Base-by-base conservation (phyloP, 2,888 invertebrate species). In the Margaritifera margaritifera region DNA sequence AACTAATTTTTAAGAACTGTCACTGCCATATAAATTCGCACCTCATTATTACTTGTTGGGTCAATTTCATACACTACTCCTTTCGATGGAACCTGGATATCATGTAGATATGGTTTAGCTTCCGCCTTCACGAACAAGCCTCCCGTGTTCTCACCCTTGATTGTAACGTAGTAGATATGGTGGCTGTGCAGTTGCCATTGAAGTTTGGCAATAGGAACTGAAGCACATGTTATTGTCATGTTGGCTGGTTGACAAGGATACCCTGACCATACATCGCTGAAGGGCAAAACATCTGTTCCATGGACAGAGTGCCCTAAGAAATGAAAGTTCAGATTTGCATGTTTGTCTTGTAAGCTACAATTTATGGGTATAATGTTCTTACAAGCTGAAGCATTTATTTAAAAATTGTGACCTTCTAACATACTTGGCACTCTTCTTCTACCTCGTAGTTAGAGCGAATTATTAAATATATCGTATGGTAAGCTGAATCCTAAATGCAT, bases 51-150 rank as follows among this genome's bases (percentile, higher is more conserved):
- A 59, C 11, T 27, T 59, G 27, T 18, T 1, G 25, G 50, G 2
- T 51, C 61, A n/a, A 61, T 61, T 27, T 61, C 61, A 18, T n/a
- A 22, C 51, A 61, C 61, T 19, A 50, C 52, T 6, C 61, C 61
- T 18, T 50, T 50, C 2, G 50, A 24, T 50, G 61, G 61, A 51
- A 50, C 50, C 51, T 51, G n/a, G 61, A 61, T 25, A 52, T 61
- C 61, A 61, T 61, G 61, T 50, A 50, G 20, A 22, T 61, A 61
- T 18, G 61, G 61, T 42, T 61, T 52, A 3, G 61, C 50, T 22
- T 50, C 15, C 11, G n/a, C 20, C 19, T n/a, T 61, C 15, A 52
- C n/a, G 20, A 50, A 61, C n/a, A 61, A 61, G 2, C 61, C 61
- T 18, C 50, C 61, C 25, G 51, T 51, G 24, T 61, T 61, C 18